Evolutionary conservation across 1,140 invertebrate genomes (phyloP), one percentile per base, ranked within the genome.

Genomic region (Acromyrmex charruanus): DNA sequence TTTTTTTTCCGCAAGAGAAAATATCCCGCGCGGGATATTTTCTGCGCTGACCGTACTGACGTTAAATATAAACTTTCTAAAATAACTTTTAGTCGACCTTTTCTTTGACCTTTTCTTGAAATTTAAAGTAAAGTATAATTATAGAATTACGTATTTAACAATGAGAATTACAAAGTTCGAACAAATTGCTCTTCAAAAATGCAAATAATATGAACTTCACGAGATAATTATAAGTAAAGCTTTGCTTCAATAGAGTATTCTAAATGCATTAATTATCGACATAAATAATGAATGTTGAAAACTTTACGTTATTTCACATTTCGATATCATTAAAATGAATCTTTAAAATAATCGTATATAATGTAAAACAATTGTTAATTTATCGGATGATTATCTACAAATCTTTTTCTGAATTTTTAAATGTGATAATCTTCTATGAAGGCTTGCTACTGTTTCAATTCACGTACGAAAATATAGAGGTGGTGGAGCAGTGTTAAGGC

Each of bases 401-500:
- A n/a, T 2, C 2, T 44, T 58, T 35, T 44, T 28, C 35, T 39
- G 3, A 7, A 31, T 14, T 12, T 9, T 71, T n/a, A n/a, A 51
- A 81, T 6, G 6, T 18, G 28, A 49, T 74, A 74, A 84, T 63
- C 53, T 51, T n/a, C 49, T 75, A 75, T 72, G 28, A 51, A 82
- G 12, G 49, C 39, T 21, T 35, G 39, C 74, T 74, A 51, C 18
- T 35, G 39, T 84, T 84, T 84, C 80, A 49, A 75, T 74, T 75
- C 39, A 51, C 68, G 68, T 74, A 35, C 35, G 44, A 84, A 74
- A 75, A 75, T 84, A 75, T 63, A 72, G n/a, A 63, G 55, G 18
- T 49, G 28, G 16, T 18, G 12, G 39, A 31, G 25, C 58, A 44
- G n/a, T 84, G 55, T 84, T 84, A 84, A 84, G 39, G 39, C 25